Evolutionary conservation across 2,888 invertebrate species (phyloP).

Genomic region (Cantharis lateralis): DNA sequence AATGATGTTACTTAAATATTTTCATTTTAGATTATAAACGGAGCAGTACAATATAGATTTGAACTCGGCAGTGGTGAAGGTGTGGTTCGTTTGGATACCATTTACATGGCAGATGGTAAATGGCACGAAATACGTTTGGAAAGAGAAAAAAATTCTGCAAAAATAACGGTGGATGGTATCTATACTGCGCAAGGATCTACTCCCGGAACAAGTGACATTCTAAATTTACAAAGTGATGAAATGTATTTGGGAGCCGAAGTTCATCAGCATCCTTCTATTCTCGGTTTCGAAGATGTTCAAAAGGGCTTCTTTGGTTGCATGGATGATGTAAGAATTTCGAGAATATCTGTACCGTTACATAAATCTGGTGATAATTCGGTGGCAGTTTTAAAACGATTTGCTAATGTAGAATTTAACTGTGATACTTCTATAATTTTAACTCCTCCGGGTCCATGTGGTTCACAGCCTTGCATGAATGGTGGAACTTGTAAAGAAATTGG

Average conservation of each 20-base stretch:
- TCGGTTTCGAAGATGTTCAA: slow-evolving; percentile 74
- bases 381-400: slow-evolving; percentile 67
- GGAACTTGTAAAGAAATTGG: slow-evolving; percentile 69
- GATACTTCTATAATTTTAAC: slow-evolving; percentile 62
- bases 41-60: slow-evolving; percentile 86
- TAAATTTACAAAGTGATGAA: slow-evolving; percentile 84
- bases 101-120: slow-evolving; percentile 80
- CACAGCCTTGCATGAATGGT: slow-evolving; percentile 78
- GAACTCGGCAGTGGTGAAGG: slow-evolving; percentile 93
- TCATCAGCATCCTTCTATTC: slow-evolving; percentile 72
- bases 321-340: slow-evolving; percentile 81
- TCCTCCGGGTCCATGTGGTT: slow-evolving; percentile 72
- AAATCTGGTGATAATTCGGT: slow-evolving; percentile 69
- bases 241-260: slow-evolving; percentile 86
- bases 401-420: slow-evolving; percentile 73
- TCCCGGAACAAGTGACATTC: slow-evolving; percentile 78
- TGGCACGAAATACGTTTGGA: slow-evolving; percentile 85
- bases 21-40: slow-evolving; percentile 69
- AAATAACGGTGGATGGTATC: slow-evolving; percentile 77
- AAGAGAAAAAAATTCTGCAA: slow-evolving; percentile 78
- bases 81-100: slow-evolving; percentile 73
- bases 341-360: slow-evolving; percentile 75
- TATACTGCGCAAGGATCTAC: slow-evolving; percentile 76
- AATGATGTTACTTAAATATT: neutral
- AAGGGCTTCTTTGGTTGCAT: slow-evolving; percentile 91